Percentiles rank a stretch among this genome's conserved stretches.
These are phyloP conservation scores for Drosophila lutescens DNA, from an alignment of 2,888 invertebrate genomes.

Conservation along the genomic window DNA sequence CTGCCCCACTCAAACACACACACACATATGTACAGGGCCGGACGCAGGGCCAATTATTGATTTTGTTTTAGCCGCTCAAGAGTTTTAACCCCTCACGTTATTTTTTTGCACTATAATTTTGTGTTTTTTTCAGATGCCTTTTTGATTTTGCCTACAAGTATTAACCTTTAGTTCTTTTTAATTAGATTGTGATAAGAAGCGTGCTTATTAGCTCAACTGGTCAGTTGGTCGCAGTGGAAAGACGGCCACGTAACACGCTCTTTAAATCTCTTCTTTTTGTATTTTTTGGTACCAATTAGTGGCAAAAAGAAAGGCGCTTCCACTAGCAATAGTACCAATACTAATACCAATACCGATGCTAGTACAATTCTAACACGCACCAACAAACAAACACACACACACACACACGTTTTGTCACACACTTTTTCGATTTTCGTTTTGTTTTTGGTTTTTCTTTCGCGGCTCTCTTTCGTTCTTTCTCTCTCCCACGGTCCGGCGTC, in stretches of 20 bases:
- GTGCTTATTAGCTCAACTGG: slow-evolving; percentile 28
- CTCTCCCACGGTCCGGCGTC: slow-evolving; percentile 44
- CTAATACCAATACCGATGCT: neutral
- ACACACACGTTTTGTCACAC: slow-evolving; percentile 45
- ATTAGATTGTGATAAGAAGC: slow-evolving; percentile 12
- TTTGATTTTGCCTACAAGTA: neutral
- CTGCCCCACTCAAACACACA: slow-evolving; percentile 24
- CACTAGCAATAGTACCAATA: slow-evolving; percentile 1
- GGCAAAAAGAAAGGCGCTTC: slow-evolving; percentile 28
- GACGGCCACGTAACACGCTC: slow-evolving; percentile 46
- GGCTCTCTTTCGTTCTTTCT: slow-evolving; percentile 25
- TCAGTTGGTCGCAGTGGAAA: slow-evolving; percentile 19
- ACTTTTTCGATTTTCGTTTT: slow-evolving; percentile 32
- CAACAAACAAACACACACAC: slow-evolving; percentile 26
- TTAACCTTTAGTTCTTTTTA: neutral
- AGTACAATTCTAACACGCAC: slow-evolving; percentile 26
- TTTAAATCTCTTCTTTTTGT: neutral
- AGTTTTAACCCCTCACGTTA: slow-evolving; percentile 9
- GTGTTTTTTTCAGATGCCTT: neutral
- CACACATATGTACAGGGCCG: slow-evolving; percentile 29
- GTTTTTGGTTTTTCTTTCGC: slow-evolving; percentile 5
- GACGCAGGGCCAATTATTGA: slow-evolving; percentile 72
- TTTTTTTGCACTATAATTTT: slow-evolving; percentile 55
- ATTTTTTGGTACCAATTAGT: slow-evolving; percentile 36
- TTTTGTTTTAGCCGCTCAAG: slow-evolving; percentile 57